Percentiles rank a stretch among this genome's conserved stretches.
phyloP scores from a whole-genome alignment of 2,888 invertebrate species.

The Pammene aurita region DNA sequence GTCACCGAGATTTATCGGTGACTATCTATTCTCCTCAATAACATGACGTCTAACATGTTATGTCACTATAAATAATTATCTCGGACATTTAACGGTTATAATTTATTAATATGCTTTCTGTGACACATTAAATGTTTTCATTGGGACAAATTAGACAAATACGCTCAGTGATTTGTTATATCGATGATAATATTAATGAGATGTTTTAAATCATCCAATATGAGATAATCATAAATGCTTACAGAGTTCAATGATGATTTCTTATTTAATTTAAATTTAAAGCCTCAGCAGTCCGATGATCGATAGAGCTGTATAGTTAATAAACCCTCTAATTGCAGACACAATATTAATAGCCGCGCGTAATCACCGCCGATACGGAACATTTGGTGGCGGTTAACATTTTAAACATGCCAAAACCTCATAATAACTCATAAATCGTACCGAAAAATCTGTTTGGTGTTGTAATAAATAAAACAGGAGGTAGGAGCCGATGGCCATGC shows the following conservation, averaged over 20 bases:
- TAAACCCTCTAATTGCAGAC: conserved; percentile 35
- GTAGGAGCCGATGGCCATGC: conserved; percentile 70
- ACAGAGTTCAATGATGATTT: conserved; percentile 9
- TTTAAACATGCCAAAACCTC: conserved; percentile 53
- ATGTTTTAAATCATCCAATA: conserved; percentile 16
- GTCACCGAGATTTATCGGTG: conserved; percentile 71
- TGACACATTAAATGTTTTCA: conserved; percentile 41
- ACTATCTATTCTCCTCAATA: conserved; percentile 66
- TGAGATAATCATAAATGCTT: conserved; percentile 14
- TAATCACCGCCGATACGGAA: conserved; percentile 38
- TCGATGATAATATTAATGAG: conserved; percentile 33
- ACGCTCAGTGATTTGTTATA: conserved; percentile 31
- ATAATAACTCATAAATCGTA: conserved; percentile 63
- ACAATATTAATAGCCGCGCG: conserved; percentile 32
- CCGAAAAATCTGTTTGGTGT: conserved; percentile 73
- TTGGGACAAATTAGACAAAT: conserved; percentile 39
- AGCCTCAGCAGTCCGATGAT: conserved; percentile 20
- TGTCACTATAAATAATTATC: conserved; percentile 62
- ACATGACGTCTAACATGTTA: conserved; percentile 65
- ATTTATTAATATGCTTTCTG: conserved; percentile 41
- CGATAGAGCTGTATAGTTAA: conserved; percentile 20
- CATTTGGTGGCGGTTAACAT: conserved; percentile 47
- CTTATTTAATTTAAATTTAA: neutral
- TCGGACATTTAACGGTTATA: conserved; percentile 43
- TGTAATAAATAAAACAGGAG: conserved; percentile 75